Conservation (phyloP, 1,140 invertebrate species). For the Magallana ariakensis region DNA sequence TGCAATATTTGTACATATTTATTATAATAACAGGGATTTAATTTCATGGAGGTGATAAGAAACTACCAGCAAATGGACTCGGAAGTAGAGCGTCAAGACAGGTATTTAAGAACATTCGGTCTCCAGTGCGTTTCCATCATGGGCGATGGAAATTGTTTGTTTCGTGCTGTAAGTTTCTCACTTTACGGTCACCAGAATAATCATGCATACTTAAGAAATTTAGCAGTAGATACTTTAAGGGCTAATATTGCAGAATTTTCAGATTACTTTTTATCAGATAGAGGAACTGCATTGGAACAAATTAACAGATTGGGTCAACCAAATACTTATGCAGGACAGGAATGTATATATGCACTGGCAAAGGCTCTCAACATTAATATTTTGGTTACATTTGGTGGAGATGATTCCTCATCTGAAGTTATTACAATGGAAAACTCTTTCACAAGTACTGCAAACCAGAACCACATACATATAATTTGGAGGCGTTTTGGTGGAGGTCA, state of each 20-base stretch:
- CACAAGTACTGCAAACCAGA: background rate
- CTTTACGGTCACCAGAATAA: constrained; percentile 40
- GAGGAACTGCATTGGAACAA: constrained; percentile 27
- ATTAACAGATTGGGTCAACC: constrained; percentile 21
- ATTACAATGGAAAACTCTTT: constrained; percentile 31
- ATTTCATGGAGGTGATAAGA: background rate
- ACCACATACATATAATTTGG: constrained; percentile 42
- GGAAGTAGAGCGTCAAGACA: constrained; percentile 11
- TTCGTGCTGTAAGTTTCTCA: constrained; percentile 43
- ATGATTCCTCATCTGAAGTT: background rate
- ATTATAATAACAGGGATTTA: background rate
- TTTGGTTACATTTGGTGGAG: constrained; percentile 38
- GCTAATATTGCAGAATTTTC: constrained; percentile 21
- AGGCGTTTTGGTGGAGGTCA: constrained; percentile 30
- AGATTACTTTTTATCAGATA: constrained; percentile 7
- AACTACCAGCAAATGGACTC: background rate
- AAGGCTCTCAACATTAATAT: constrained; percentile 35
- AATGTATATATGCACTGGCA: constrained; percentile 37
- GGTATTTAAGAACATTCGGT: constrained; percentile 31
- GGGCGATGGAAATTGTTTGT: constrained; percentile 51
- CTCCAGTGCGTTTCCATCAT: background rate
- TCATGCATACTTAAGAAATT: constrained; percentile 38
- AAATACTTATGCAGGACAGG: constrained; percentile 44
- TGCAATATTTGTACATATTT: too few relatives aligned
- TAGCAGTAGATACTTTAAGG: constrained; percentile 16